These are phyloP conservation scores for Dipodomys merriami DNA, from an alignment of 2,113 vertebrate species.

Conservation along the genomic window DNA sequence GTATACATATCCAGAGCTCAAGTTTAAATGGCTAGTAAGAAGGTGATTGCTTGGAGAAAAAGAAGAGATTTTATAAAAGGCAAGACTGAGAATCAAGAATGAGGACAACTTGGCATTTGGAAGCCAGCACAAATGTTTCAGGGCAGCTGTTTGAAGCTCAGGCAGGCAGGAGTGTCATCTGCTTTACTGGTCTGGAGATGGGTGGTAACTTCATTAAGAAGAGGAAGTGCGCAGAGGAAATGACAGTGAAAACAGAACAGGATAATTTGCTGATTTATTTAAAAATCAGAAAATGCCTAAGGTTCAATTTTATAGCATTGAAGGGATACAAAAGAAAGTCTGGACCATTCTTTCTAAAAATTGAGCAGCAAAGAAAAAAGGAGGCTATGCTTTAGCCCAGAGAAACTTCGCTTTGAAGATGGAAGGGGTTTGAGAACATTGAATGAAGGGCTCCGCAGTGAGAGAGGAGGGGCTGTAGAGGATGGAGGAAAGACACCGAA, in stretches of 20 bases:
- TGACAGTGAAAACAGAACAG: not conserved
- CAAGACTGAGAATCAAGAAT: not conserved
- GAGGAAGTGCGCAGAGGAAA: not conserved
- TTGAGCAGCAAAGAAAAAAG: not conserved
- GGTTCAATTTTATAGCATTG: not conserved
- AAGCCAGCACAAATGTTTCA: not conserved
- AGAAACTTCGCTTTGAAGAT: not conserved
- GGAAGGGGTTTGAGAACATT: not conserved
- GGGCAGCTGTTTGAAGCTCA: not conserved
- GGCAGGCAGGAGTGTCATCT: not conserved
- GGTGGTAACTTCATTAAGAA: not conserved
- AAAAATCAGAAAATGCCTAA: slow-evolving; percentile 14
- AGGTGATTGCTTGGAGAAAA: not conserved
- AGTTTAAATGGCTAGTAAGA: not conserved
- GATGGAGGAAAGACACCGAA: not conserved
- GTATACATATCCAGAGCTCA: not conserved
- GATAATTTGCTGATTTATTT: not conserved
- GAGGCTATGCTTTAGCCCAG: not conserved
- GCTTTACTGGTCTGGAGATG: not conserved
- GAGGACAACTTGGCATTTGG: not conserved
- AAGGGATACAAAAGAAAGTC: not conserved
- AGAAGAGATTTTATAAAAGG: not conserved
- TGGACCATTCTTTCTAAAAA: not conserved
- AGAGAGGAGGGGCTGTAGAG: not conserved
- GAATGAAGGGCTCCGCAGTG: not conserved